phyloP scores from a whole-genome alignment of 2,797 vertebrate species.

The Macropodus opercularis region DNA sequence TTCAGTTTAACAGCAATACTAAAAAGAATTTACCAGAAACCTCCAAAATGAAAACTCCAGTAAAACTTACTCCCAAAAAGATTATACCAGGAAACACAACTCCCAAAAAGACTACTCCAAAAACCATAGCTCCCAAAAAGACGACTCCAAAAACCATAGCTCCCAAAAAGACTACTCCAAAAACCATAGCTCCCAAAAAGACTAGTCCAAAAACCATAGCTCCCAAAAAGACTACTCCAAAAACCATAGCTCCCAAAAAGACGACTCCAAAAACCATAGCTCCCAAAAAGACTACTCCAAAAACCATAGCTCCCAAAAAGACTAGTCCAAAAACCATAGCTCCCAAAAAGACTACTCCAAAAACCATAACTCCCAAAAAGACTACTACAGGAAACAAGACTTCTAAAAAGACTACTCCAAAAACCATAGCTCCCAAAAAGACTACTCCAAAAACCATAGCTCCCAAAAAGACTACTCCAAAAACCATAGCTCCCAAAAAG shows the following conservation, averaged over 20 bases:
- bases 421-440: neutral
- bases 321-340: neutral
- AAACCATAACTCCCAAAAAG: constrained; percentile 13
- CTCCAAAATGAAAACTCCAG: constrained; percentile 1
- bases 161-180: constrained; percentile 1
- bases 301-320: constrained; percentile 14
- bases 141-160: neutral
- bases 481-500: constrained; percentile 7
- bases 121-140: neutral
- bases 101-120: constrained; percentile 9
- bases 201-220: neutral
- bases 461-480: constrained; percentile 10
- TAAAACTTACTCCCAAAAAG: neutral
- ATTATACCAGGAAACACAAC: neutral
- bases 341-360: constrained; percentile 15
- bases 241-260: constrained; percentile 21
- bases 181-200: neutral
- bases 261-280: neutral
- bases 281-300: constrained; percentile 4
- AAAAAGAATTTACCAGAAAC: neutral
- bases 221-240: neutral
- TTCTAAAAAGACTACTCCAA: neutral
- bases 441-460: neutral
- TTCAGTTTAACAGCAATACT: constrained; percentile 3
- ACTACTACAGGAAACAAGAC: too few species aligned